Evolutionary conservation across 2,888 invertebrate species (phyloP).

Genomic region (Stenoptilia bipunctidactyla): DNA sequence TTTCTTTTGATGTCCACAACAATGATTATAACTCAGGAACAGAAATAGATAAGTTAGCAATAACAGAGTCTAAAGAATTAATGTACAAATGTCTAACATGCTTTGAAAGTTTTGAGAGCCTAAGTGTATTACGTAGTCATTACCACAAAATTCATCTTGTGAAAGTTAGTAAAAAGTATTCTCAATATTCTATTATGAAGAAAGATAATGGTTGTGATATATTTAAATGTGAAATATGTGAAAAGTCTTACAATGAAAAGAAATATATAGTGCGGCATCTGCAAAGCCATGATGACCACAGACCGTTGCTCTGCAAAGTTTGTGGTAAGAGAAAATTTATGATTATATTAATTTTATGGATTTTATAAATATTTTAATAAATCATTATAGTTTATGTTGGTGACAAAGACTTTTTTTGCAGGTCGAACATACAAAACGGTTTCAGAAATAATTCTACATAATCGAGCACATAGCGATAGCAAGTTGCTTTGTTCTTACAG

Average conservation of each 20-base stretch:
- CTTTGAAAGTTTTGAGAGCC: slow-evolving; percentile 21
- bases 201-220: slow-evolving; percentile 11
- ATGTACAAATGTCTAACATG: slow-evolving; percentile 31
- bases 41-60: not conserved
- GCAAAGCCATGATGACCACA: slow-evolving; percentile 25
- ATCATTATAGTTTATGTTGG: not conserved
- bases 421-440: slow-evolving; percentile 48
- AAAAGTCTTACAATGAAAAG: slow-evolving; percentile 25
- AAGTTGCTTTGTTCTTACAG: slow-evolving; percentile 34
- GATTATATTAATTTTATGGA: not conserved
- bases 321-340: slow-evolving; percentile 41
- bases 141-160: slow-evolving; percentile 16
- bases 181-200: slow-evolving; percentile 14
- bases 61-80: slow-evolving; percentile 3
- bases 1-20: no score
- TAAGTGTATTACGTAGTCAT: slow-evolving; percentile 27
- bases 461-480: slow-evolving; percentile 34
- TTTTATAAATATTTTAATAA: slow-evolving; percentile 5
- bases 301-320: slow-evolving; percentile 46
- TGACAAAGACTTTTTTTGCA: slow-evolving; percentile 21
- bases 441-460: slow-evolving; percentile 44
- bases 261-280: slow-evolving; percentile 30
- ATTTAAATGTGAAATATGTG: slow-evolving; percentile 35
- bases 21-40: no score
- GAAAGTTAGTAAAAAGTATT: no score